A percentile compares a stretch with the other conserved stretches of the same genome.
phyloP scores from a whole-genome alignment of 2,888 invertebrate species.

The Therioaphis trifolii region DNA sequence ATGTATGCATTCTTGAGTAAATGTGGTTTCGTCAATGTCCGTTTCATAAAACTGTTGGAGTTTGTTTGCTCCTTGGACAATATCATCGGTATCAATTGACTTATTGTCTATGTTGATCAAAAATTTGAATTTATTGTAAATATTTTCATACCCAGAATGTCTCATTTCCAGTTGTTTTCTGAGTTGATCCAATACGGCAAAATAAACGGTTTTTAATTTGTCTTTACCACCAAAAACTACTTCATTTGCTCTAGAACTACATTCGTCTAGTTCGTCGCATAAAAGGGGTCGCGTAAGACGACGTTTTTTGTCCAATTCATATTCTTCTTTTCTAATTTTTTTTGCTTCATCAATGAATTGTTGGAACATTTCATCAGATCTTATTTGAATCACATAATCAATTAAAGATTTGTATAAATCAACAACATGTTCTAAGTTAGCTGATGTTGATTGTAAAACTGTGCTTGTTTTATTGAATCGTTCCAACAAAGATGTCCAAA shows the following conservation, averaged over 20 bases:
- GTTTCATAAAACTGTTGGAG: conserved; percentile 21
- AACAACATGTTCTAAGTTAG: conserved; percentile 21
- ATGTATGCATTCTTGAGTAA: conserved; percentile 29
- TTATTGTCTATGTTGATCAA: too few relatives aligned
- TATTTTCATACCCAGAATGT: conserved; percentile 24
- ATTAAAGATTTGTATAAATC: too few relatives aligned
- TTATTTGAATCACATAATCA: conserved; percentile 7
- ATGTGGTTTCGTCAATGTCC: conserved; percentile 26
- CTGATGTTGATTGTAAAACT: conserved; percentile 11
- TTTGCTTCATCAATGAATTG: conserved; percentile 35
- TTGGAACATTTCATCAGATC: conserved; percentile 30
- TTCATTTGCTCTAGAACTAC: conserved; percentile 28
- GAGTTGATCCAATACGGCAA: conserved; percentile 29
- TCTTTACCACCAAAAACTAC: conserved; percentile 8
- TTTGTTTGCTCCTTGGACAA: conserved; percentile 7
- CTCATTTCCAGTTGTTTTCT: conserved; percentile 15
- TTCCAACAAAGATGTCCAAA: too few relatives aligned
- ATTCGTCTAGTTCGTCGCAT: too few relatives aligned
- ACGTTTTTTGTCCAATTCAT: conserved; percentile 22
- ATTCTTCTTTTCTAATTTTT: conserved; percentile 32
- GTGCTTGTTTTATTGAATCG: conserved; percentile 19
- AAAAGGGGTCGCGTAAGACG: too few relatives aligned
- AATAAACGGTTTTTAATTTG: conserved; percentile 39
- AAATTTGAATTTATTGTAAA: conserved; percentile 21
- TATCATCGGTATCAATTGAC: conserved; percentile 34